Percentiles rank a stretch among this genome's conserved stretches.
phyloP scores from a whole-genome alignment of 2,888 invertebrate genomes.

The Lacanobia oleracea region DNA sequence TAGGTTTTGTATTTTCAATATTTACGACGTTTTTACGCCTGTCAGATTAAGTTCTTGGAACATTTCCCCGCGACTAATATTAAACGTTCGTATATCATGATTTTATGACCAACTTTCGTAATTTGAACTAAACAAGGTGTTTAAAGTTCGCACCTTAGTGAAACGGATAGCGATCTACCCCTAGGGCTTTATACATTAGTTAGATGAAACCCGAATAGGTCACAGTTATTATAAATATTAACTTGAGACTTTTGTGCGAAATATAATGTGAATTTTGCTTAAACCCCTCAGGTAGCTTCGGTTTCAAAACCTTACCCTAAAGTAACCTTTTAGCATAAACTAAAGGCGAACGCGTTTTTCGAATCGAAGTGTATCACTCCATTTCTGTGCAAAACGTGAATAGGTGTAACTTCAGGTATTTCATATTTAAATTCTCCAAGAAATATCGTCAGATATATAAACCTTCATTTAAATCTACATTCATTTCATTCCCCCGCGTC shows the following conservation, averaged over 20 bases:
- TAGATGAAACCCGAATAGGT: conserved; percentile 31
- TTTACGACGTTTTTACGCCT: conserved; percentile 66
- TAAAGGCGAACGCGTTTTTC: neutral
- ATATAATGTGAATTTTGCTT: conserved; percentile 24
- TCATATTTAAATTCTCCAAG: conserved; percentile 23
- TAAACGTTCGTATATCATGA: conserved; percentile 46
- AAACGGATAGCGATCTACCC: conserved; percentile 58
- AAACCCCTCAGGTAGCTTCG: conserved; percentile 35
- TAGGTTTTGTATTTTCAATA: conserved; percentile 64
- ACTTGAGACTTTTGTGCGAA: conserved; percentile 40
- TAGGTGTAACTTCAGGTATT: neutral
- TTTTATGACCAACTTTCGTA: conserved; percentile 48
- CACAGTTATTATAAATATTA: conserved; percentile 42
- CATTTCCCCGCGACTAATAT: conserved; percentile 55
- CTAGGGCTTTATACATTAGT: conserved; percentile 38
- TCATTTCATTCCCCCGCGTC: conserved; percentile 61
- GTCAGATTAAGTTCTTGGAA: conserved; percentile 63
- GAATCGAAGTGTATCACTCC: too few species aligned
- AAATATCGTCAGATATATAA: conserved; percentile 40
- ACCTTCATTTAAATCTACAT: conserved; percentile 64
- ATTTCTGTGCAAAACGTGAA: neutral
- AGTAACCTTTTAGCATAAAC: neutral
- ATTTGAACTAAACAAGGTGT: conserved; percentile 51
- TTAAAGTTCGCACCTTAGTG: conserved; percentile 40
- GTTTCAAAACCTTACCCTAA: conserved; percentile 31